phyloP scores from a whole-genome alignment of 2,888 invertebrate species.

The Chalcosyrphus nemorum region DNA sequence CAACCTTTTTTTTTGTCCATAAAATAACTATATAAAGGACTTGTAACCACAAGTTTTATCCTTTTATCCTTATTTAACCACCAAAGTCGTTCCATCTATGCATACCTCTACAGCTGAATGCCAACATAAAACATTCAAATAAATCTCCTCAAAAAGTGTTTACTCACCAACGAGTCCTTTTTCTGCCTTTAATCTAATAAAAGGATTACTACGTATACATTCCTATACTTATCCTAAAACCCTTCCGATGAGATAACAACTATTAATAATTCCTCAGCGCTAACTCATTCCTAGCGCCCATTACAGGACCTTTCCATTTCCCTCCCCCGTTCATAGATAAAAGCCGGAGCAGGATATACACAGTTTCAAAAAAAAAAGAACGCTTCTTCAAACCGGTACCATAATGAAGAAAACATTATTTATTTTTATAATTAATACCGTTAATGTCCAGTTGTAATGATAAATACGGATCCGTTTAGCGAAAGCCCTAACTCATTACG shows the following conservation, averaged over 20 bases:
- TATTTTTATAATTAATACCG: constrained; percentile 63
- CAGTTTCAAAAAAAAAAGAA: constrained; percentile 5
- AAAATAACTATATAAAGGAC: not conserved
- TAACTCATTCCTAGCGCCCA: constrained; percentile 17
- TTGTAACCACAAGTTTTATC: not conserved
- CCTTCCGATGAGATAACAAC: constrained; percentile 40
- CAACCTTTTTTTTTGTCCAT: not conserved
- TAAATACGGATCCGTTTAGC: constrained; percentile 51
- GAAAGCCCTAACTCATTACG: constrained; percentile 48
- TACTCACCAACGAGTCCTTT: constrained; percentile 28
- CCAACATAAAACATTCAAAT: constrained; percentile 6
- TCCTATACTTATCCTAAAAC: constrained; percentile 21
- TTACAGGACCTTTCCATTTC: constrained; percentile 12
- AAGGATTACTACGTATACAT: constrained; percentile 22
- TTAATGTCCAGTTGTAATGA: constrained; percentile 43
- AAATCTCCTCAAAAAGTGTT: constrained; percentile 17
- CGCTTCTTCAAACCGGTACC: constrained; percentile 1
- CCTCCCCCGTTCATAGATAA: constrained; percentile 15
- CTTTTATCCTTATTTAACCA: not conserved
- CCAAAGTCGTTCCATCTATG: not conserved
- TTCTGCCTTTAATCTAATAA: constrained; percentile 40
- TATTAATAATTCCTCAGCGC: constrained; percentile 47
- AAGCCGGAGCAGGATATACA: constrained; percentile 23
- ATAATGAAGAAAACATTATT: constrained; percentile 49
- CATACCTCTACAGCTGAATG: not conserved